These are phyloP conservation scores for Gallirallus australis DNA, from an alignment of 2,797 vertebrate genomes.

Conservation along the genomic window DNA sequence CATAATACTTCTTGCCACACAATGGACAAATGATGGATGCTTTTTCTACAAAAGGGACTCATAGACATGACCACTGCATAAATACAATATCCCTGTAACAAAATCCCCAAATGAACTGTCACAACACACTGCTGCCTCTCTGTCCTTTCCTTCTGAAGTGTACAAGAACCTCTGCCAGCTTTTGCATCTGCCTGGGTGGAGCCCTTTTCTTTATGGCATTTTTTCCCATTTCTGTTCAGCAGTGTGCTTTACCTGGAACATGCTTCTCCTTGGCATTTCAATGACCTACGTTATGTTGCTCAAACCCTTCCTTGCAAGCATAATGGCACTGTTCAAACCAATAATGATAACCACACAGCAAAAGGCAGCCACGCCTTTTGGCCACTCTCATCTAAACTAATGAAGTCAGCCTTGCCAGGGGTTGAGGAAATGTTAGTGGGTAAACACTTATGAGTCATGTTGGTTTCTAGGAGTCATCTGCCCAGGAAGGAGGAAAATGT, in stretches of 20 bases:
- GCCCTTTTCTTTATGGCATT: background rate
- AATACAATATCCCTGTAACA: background rate
- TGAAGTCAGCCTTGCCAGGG: background rate
- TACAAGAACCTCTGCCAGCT: background rate
- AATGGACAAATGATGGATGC: background rate
- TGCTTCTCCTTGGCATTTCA: background rate
- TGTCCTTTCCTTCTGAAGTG: background rate
- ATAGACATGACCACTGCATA: background rate
- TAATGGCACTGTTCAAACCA: background rate
- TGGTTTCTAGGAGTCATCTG: background rate
- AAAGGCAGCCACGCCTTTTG: background rate
- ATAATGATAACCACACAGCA: background rate
- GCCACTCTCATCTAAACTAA: background rate
- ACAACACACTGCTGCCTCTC: background rate
- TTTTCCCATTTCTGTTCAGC: background rate
- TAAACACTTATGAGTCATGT: slow-evolving; percentile 20
- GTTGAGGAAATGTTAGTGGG: background rate
- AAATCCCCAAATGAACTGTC: background rate
- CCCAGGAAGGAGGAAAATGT: background rate
- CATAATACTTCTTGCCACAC: background rate
- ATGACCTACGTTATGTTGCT: accelerated
- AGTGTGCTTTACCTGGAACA: background rate
- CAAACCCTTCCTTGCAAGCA: background rate
- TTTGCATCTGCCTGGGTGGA: background rate
- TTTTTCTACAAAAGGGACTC: background rate